phyloP scores from a whole-genome alignment of 2,888 invertebrate species.

The Hesperia comma region DNA sequence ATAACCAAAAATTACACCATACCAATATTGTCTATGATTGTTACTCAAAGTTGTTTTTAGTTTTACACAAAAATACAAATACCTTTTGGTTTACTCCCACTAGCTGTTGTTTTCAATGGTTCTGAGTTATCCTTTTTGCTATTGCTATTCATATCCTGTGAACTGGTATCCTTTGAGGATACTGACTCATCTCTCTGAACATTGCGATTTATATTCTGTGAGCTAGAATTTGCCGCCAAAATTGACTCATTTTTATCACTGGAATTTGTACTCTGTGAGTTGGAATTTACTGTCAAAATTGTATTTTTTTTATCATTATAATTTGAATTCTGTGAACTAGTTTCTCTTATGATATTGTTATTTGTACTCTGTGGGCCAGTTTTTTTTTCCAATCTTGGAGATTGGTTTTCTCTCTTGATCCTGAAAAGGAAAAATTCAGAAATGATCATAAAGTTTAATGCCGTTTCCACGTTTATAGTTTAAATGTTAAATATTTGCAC shows the following conservation, averaged over 20 bases:
- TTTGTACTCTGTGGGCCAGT: neutral
- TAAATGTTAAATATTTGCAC: too few relatives aligned
- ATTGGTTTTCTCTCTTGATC: neutral
- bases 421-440: neutral
- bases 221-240: neutral
- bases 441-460: too few relatives aligned
- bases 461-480: too few relatives aligned
- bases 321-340: neutral
- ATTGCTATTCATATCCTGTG: constrained; percentile 23
- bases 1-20: too few relatives aligned
- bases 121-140: constrained; percentile 18
- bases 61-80: neutral
- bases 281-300: neutral
- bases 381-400: neutral
- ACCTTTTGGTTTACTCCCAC: constrained; percentile 17
- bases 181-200: neutral
- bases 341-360: neutral
- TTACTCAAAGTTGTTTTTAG: too few relatives aligned
- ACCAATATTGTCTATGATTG: too few relatives aligned
- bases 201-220: neutral
- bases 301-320: neutral
- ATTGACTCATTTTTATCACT: neutral
- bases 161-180: neutral
- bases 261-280: neutral
- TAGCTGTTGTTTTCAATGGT: constrained; percentile 13